phyloP scores from a whole-genome alignment of 2,888 invertebrate genomes.

The Colletes collaris region DNA sequence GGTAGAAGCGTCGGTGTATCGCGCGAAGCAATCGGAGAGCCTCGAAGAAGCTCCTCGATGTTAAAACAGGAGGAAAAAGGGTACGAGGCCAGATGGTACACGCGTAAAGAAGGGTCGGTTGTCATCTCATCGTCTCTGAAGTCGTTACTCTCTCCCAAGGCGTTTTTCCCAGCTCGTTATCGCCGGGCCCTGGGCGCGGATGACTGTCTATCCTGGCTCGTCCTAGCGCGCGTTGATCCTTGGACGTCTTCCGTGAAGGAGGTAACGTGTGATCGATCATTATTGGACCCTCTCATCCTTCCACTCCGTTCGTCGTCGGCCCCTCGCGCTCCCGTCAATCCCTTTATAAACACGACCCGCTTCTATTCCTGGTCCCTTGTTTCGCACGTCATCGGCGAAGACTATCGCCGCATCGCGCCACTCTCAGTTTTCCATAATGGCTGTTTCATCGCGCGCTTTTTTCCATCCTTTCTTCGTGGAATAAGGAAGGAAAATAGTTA shows the following conservation, averaged over 20 bases:
- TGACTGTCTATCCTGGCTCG: constrained; percentile 55
- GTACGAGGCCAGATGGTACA: not conserved
- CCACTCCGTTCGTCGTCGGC: constrained; percentile 43
- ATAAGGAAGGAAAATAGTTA: constrained; percentile 9
- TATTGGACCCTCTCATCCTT: constrained; percentile 73
- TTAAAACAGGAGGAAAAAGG: not conserved
- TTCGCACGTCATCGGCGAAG: constrained; percentile 61
- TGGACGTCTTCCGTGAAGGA: constrained; percentile 53
- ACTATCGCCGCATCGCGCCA: constrained; percentile 45
- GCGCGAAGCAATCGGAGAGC: not conserved
- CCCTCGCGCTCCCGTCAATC: constrained; percentile 50
- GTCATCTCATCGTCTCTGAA: constrained; percentile 32
- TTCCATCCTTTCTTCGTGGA: not conserved
- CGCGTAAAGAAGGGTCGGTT: not conserved
- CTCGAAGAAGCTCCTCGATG: constrained; percentile 4
- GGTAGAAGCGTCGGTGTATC: not conserved
- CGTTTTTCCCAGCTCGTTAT: constrained; percentile 48
- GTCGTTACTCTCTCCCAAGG: constrained; percentile 19
- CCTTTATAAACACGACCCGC: constrained; percentile 71
- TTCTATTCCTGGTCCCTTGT: constrained; percentile 70
- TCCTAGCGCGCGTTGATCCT: constrained; percentile 49
- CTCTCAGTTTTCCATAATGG: constrained; percentile 46
- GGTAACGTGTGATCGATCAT: constrained; percentile 75
- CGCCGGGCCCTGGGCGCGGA: constrained; percentile 56
- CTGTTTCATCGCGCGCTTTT: constrained; percentile 6